phyloP scores from a whole-genome alignment of 1,140 invertebrate genomes.

The Metopolophium dirhodum region DNA sequence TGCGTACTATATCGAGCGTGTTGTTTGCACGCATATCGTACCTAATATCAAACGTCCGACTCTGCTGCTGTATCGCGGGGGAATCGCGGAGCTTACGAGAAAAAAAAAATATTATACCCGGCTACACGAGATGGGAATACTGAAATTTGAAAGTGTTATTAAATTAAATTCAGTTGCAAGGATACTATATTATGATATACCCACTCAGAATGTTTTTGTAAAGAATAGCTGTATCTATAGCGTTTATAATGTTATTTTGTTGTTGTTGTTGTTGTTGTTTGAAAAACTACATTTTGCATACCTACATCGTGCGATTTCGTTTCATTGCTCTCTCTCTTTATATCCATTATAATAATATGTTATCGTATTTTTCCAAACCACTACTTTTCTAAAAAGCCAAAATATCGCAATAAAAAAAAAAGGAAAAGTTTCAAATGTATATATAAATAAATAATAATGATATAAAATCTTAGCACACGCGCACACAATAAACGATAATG shows the following conservation, averaged over 20 bases:
- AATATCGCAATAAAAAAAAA: not conserved
- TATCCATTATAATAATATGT: not conserved
- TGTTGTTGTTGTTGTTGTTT: not conserved
- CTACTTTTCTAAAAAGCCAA: conserved; percentile 32
- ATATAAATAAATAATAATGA: not conserved
- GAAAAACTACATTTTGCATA: conserved; percentile 4
- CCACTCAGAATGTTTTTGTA: not conserved
- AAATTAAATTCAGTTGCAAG: not conserved
- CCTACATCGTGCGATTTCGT: not conserved
- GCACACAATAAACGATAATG: not conserved
- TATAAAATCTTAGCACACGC: not conserved
- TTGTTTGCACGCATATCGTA: not conserved
- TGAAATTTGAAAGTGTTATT: not conserved
- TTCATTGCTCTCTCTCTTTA: not conserved
- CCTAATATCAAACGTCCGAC: not conserved
- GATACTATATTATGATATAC: not conserved
- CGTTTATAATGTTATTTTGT: not conserved
- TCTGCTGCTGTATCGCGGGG: not conserved
- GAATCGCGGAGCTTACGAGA: not conserved
- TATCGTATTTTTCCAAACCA: conserved; percentile 19
- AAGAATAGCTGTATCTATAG: conserved; percentile 1
- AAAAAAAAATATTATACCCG: not conserved
- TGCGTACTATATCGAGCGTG: not conserved
- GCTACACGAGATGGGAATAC: not conserved
- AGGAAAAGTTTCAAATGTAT: not conserved